These are phyloP conservation scores for Microctenopoma lineatum DNA, from an alignment of 2,797 vertebrate genomes.

Conservation along the genomic window DNA sequence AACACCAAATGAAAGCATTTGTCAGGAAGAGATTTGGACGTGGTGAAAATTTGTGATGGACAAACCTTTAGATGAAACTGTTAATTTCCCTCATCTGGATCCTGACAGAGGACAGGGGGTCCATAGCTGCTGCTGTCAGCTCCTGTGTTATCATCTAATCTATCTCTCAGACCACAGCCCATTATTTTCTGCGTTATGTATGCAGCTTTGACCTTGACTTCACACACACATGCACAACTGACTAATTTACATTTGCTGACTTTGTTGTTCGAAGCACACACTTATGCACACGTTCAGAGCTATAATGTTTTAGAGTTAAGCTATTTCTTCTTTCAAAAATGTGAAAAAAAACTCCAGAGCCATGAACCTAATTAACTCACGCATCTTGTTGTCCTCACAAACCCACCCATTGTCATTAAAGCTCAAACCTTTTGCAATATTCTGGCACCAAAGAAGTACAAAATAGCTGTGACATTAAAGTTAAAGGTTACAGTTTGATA, in stretches of 20 bases:
- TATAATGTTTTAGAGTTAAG: not conserved
- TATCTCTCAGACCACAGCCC: constrained; percentile 24
- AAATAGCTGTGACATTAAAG: not conserved
- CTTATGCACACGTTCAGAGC: not conserved
- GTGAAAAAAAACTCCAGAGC: too few species aligned
- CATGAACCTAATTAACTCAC: not conserved
- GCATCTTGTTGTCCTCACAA: not conserved
- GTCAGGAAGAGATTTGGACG: not conserved
- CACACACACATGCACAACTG: constrained; percentile 24
- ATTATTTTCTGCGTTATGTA: constrained; percentile 37
- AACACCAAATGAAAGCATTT: too few species aligned
- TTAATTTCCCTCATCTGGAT: constrained; percentile 40
- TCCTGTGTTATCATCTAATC: constrained; percentile 43
- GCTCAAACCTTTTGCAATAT: not conserved
- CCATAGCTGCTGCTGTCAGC: constrained; percentile 41
- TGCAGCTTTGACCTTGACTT: constrained; percentile 63
- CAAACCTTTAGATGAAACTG: constrained; percentile 15
- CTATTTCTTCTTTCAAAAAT: not conserved
- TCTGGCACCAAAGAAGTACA: too few species aligned
- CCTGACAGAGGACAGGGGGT: constrained; percentile 47
- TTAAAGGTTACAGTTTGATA: not conserved
- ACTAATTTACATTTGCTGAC: constrained; percentile 19
- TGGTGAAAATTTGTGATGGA: not conserved
- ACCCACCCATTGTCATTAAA: not conserved
- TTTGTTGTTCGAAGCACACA: not conserved